phyloP scores from a whole-genome alignment of 1,140 invertebrate species.

The Calephelis virginiensis region DNA sequence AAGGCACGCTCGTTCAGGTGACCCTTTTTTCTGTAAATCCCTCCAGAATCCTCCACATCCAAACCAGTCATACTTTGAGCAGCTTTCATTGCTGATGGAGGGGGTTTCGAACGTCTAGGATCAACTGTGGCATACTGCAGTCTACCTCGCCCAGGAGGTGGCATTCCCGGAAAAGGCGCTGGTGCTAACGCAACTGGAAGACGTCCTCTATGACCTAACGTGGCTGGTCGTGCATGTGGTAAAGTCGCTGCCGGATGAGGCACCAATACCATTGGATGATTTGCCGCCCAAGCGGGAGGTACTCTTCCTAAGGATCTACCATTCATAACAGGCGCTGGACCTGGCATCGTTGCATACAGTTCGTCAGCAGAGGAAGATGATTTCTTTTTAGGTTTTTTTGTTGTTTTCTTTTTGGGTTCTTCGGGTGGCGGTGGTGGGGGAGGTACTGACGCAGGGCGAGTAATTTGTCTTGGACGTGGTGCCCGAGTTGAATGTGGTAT shows the following conservation, averaged over 20 bases:
- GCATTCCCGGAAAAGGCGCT: slow-evolving; percentile 63
- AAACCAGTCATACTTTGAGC: slow-evolving; percentile 88
- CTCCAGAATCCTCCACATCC: slow-evolving; percentile 87
- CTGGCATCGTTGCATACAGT: slow-evolving; percentile 64
- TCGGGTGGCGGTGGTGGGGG: slow-evolving; percentile 87
- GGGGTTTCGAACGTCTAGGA: slow-evolving; percentile 85
- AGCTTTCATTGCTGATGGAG: slow-evolving; percentile 86
- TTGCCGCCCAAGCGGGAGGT: slow-evolving; percentile 71
- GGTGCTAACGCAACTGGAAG: slow-evolving; percentile 50
- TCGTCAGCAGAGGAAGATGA: slow-evolving; percentile 66
- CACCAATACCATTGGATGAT: slow-evolving; percentile 74
- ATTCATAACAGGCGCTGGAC: slow-evolving; percentile 64
- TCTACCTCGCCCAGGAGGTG: slow-evolving; percentile 79
- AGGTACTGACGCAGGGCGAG: slow-evolving; percentile 86
- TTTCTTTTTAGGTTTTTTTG: slow-evolving; percentile 78
- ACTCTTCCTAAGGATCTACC: slow-evolving; percentile 77
- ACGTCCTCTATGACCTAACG: slow-evolving; percentile 55
- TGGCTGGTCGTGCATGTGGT: slow-evolving; percentile 71
- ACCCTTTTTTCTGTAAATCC: slow-evolving; percentile 93
- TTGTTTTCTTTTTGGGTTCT: slow-evolving; percentile 79
- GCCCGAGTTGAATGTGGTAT: slow-evolving; percentile 88
- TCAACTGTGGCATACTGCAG: slow-evolving; percentile 82
- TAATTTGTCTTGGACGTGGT: slow-evolving; percentile 87
- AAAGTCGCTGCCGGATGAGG: slow-evolving; percentile 78
- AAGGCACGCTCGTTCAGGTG: slow-evolving; percentile 96